Evolutionary conservation across 1,140 invertebrate genomes (phyloP), one percentile per base, ranked within the genome.

Genomic region (Bilobella aurantiaca): DNA sequence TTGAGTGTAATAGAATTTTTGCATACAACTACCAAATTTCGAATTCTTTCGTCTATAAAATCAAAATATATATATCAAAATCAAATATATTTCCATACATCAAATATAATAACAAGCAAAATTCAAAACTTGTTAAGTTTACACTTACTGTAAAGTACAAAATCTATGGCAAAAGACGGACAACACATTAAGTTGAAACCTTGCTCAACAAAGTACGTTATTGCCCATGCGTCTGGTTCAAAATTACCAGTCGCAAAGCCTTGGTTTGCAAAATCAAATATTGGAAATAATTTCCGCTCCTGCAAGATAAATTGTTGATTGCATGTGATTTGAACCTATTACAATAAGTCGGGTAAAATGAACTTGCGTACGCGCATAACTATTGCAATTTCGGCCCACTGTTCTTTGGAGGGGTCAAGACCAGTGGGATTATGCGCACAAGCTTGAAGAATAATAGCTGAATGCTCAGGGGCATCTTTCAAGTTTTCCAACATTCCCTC

Each of bases 101-200:
- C n/a, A n/a, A n/a, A n/a, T n/a, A n/a, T n/a, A n/a, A n/a, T n/a
- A n/a, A n/a, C n/a, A n/a, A n/a, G n/a, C n/a, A n/a, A n/a, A n/a
- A n/a, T n/a, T n/a, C n/a, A n/a, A n/a, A n/a, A n/a, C n/a, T n/a
- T n/a, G n/a, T n/a, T n/a, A n/a, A n/a, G n/a, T n/a, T n/a, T n/a
- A n/a, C n/a, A n/a, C 84, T 84, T 78, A 90, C 91, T 96, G 78
- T 98, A 98, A 1, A 99, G 79, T 14, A 94, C 95, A 81, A 98
- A 98, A 78, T 98, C 98, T 81, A 98, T 98, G 23, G 95, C 94
- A 80, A 96, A 99, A n/a, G 93, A 96, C 78, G 98, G 96, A 16
- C 92, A 86, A 74, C 89, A 88, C 42, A 98, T 80, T 23, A 96
- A 81, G 79, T 98, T 95, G 77, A 97, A 89, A 42, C 91, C 91